These are phyloP conservation scores for Eucidaris tribuloides DNA, from an alignment of 35 echinoderm and acorn worm species.

Conservation along the genomic window DNA sequence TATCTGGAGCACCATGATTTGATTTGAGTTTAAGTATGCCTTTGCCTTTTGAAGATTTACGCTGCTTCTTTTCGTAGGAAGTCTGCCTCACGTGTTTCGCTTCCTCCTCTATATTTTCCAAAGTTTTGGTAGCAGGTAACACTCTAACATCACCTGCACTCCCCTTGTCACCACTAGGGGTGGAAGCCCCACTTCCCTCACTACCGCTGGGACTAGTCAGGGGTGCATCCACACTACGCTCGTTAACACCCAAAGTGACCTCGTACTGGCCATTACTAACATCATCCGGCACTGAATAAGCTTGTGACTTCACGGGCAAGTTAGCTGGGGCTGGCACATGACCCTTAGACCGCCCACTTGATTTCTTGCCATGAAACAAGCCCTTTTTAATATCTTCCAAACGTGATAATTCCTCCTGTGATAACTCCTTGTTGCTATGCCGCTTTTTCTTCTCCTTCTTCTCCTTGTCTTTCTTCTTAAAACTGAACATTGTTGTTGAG, in stretches of 20 bases:
- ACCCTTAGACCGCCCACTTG: slow-evolving; percentile 28
- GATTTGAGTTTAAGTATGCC: neutral
- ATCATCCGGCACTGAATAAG: neutral
- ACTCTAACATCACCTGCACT: slow-evolving; percentile 17
- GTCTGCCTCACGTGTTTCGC: slow-evolving; percentile 8
- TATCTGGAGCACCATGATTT: no score
- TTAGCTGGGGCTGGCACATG: neutral
- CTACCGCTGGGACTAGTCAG: neutral
- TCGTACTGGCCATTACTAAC: neutral
- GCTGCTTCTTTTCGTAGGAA: slow-evolving; percentile 37
- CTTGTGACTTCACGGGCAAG: neutral
- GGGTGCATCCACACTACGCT: neutral
- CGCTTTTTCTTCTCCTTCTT: slow-evolving; percentile 83
- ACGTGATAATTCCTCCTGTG: slow-evolving; percentile 63
- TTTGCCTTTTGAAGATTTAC: slow-evolving; percentile 55
- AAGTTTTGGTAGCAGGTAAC: neutral
- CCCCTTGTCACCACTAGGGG: slow-evolving; percentile 35
- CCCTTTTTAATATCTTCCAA: slow-evolving; percentile 62
- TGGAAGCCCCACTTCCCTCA: neutral
- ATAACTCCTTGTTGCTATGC: slow-evolving; percentile 56
- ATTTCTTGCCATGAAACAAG: slow-evolving; percentile 42
- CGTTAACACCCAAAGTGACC: neutral
- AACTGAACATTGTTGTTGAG: slow-evolving; percentile 77
- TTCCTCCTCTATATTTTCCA: slow-evolving; percentile 38
- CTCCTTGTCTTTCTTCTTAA: slow-evolving; percentile 79